A percentile compares a stretch with the other conserved stretches of the same genome.
phyloP scores from a whole-genome alignment of 2,797 vertebrate species.

The Liparis tanakae region DNA sequence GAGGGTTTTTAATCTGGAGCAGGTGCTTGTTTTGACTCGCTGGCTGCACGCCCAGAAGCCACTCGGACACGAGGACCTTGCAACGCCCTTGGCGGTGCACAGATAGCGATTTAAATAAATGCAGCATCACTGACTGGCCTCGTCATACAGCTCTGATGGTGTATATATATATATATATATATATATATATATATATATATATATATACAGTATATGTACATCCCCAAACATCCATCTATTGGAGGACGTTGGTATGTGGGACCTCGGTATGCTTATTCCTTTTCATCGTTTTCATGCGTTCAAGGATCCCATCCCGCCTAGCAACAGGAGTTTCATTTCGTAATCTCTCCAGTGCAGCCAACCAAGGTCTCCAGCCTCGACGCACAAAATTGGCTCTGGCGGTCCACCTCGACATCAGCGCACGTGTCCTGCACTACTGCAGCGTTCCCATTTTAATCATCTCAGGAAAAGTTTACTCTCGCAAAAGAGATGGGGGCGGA shows the following conservation, averaged over 20 bases:
- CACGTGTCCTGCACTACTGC: conserved; percentile 8
- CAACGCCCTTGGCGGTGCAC: conserved; percentile 49
- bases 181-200: too few species aligned
- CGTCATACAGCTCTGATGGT: conserved; percentile 20
- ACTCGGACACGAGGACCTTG: conserved; percentile 52
- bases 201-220: not conserved
- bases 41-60: conserved; percentile 57
- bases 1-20: conserved; percentile 29
- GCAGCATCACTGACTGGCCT: conserved; percentile 16
- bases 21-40: conserved; percentile 16
- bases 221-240: not conserved
- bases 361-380: conserved; percentile 39
- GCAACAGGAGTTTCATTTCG: conserved; percentile 38
- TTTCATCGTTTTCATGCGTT: conserved; percentile 32
- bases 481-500: conserved; percentile 3
- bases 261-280: conserved; percentile 14
- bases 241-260: not conserved
- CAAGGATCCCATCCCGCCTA: conserved; percentile 34
- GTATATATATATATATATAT: too few species aligned
- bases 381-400: conserved; percentile 27
- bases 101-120: conserved; percentile 37
- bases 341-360: conserved; percentile 25
- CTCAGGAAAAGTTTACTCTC: conserved; percentile 21
- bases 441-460: conserved; percentile 36
- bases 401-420: conserved; percentile 17